Evolutionary conservation across 2,797 vertebrate genomes (phyloP), one percentile per base, ranked within the genome.

Genomic region (Enteromius anoplus): DNA sequence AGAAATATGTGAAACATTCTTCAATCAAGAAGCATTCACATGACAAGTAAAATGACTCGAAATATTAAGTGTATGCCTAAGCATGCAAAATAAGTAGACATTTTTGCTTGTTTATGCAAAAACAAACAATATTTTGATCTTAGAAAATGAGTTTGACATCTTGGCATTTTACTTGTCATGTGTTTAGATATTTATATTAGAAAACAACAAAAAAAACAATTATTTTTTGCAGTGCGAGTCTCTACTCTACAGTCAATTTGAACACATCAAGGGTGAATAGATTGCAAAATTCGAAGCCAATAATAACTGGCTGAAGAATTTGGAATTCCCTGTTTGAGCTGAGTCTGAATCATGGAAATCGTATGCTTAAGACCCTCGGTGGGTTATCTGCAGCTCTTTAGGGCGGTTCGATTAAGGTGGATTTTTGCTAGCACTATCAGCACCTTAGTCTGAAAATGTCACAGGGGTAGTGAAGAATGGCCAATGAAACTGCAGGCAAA

Each of bases 391-490:
- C 40, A 77, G 75, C 65, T 70, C 51, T 68, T 42, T 42, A 76
- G 81, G 83, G 78, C 73, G 4, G 66, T 32, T 65, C 58, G 23
- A 45, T 69, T 68, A 64, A 47, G 65, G 71, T 84, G 79, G 42
- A 82, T 75, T 34, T 83, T 83, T 83, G 37, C 62, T 77, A 81
- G 77, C 34, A 47, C 66, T 70, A 85, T 40, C 84, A 87, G 86
- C 86, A 88, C 87, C 87, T 83, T 55, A 21, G 68, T 71, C 78
- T 55, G 37, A 65, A 47, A 10, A 69, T 66, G 70, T 73, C 49
- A 68, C 64, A 58, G 65, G 76, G 55, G 69, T 66, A 72, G 76
- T 58, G 75, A 83, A 71, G 60, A 75, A 85, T 75, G 64, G 26
- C 64, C 73, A 75, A n/a, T 53, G 47, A 66, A 70, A 64, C 82